Conservation (phyloP, 1,140 invertebrate species). For the Amphibalanus amphitrite region DNA sequence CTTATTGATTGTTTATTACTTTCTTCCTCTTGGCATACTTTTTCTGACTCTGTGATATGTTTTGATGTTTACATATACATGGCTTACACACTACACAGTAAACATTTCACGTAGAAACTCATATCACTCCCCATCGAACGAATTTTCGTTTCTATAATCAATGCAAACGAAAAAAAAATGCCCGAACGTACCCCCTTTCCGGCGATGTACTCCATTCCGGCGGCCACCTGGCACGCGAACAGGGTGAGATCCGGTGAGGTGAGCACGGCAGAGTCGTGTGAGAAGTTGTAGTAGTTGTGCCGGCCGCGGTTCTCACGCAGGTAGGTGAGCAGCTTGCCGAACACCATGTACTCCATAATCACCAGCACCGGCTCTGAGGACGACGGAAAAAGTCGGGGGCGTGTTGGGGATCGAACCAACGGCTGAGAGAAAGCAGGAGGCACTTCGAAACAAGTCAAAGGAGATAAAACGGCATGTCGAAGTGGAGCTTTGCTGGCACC, state of each 20-base stretch:
- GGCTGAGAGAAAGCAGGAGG: background rate
- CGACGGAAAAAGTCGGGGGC: background rate
- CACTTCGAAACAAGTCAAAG: background rate
- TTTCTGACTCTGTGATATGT: no score
- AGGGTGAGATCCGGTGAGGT: conserved; percentile 57
- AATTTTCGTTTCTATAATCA: no score
- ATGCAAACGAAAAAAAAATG: no score
- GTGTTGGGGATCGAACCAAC: background rate
- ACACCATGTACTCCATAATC: conserved; percentile 76
- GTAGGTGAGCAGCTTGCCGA: conserved; percentile 61
- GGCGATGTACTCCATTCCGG: conserved; percentile 63
- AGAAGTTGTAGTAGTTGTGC: conserved; percentile 45
- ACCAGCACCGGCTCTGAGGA: conserved; percentile 58
- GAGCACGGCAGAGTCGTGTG: conserved; percentile 38
- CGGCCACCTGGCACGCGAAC: conserved; percentile 58
- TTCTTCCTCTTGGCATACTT: no score
- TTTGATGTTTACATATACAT: no score
- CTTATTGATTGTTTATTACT: no score
- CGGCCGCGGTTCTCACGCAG: conserved; percentile 46
- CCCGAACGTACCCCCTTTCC: conserved; percentile 43
- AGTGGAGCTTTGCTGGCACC: background rate
- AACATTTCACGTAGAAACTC: no score
- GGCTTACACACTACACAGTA: no score
- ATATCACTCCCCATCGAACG: no score
- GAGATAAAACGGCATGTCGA: conserved; percentile 9